Evolutionary conservation across 2,113 vertebrate genomes (phyloP).

Genomic region (Propithecus coquereli): DNA sequence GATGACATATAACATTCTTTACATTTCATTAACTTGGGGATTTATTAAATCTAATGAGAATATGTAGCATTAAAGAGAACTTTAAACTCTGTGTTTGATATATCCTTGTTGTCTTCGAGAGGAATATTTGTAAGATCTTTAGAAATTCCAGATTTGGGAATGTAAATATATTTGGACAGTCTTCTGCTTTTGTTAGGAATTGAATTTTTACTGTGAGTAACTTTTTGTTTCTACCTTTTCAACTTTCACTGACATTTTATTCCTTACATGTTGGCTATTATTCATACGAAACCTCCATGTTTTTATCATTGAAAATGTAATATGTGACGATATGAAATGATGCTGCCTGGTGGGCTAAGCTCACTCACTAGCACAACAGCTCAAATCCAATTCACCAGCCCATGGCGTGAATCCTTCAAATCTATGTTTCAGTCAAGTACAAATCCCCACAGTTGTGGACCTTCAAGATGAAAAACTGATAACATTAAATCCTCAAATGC

Average conservation of each 20-base stretch:
- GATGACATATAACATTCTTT: background rate
- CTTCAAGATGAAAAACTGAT: background rate
- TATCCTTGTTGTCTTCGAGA: background rate
- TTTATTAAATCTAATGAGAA: background rate
- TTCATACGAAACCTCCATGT: background rate
- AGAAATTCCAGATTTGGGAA: background rate
- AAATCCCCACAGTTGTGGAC: background rate
- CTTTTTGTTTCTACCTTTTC: background rate
- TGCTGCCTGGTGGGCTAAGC: background rate
- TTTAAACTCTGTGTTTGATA: background rate
- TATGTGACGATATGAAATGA: background rate
- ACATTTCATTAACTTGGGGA: background rate
- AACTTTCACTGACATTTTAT: background rate
- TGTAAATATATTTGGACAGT: background rate
- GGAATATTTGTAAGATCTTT: constrained; percentile 1
- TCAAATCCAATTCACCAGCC: background rate
- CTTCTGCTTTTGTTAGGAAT: background rate
- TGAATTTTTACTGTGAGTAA: background rate
- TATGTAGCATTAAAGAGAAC: background rate
- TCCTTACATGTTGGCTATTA: background rate
- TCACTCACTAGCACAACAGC: background rate
- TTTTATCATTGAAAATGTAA: background rate
- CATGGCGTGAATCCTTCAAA: background rate
- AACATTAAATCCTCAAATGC: background rate
- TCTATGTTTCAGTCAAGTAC: background rate